A percentile compares a stretch with the other conserved stretches of the same genome.
Conservation (phyloP, 2,888 invertebrate species). For the Azorinus chamasolen region DNA sequence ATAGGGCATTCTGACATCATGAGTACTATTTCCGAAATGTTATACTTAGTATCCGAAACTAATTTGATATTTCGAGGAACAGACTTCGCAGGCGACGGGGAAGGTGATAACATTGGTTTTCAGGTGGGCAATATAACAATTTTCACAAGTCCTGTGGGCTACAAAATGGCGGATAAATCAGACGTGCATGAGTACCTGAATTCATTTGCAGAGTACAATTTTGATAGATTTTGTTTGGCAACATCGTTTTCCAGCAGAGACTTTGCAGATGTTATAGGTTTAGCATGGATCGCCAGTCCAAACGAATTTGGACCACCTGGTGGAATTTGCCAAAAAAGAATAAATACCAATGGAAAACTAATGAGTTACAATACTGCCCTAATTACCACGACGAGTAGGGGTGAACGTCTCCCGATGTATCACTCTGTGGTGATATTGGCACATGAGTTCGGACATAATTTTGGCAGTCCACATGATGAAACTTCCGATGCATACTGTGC, state of each 20-base stretch:
- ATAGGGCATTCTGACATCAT: conserved; percentile 64
- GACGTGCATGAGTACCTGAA: conserved; percentile 69
- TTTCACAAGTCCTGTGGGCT: conserved; percentile 46
- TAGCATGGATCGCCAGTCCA: conserved; percentile 79
- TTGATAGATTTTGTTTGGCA: conserved; percentile 72
- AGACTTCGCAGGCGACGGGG: conserved; percentile 82
- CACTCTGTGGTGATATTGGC: conserved; percentile 68
- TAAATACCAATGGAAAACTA: conserved; percentile 19
- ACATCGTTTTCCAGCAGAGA: conserved; percentile 76
- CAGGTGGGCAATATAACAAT: conserved; percentile 72
- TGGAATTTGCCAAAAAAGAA: conserved; percentile 77
- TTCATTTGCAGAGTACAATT: conserved; percentile 73
- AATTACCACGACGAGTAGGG: conserved; percentile 68
- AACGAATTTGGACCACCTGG: conserved; percentile 67
- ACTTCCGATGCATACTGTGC: conserved; percentile 51
- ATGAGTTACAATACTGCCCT: conserved; percentile 77
- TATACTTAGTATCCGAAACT: conserved; percentile 75
- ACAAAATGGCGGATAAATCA: conserved; percentile 54
- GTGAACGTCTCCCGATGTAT: conserved; percentile 65
- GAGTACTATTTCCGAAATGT: conserved; percentile 73
- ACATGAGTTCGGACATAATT: conserved; percentile 82
- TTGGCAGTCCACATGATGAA: conserved; percentile 80
- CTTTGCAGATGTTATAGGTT: conserved; percentile 74
- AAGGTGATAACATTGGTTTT: conserved; percentile 82
- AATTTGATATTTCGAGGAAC: conserved; percentile 81